These are phyloP conservation scores for Holcopasites calliopsidis DNA, from an alignment of 1,140 invertebrate species.

Conservation along the genomic window DNA sequence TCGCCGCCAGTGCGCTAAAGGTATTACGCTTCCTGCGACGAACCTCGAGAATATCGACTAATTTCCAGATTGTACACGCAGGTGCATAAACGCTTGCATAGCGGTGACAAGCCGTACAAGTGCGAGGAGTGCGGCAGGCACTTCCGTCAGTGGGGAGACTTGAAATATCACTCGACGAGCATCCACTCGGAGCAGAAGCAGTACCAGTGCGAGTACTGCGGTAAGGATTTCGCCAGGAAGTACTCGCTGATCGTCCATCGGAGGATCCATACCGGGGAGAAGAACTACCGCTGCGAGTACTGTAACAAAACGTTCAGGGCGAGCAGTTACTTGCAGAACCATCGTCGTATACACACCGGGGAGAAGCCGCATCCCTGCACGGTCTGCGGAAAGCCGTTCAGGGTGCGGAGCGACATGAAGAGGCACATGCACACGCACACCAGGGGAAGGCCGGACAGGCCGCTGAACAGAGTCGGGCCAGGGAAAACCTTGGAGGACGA, in stretches of 20 bases:
- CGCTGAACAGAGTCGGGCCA: conserved; percentile 51
- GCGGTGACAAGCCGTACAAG: conserved; percentile 89
- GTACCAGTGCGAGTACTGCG: conserved; percentile 95
- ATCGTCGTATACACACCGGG: conserved; percentile 95
- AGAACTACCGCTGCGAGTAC: conserved; percentile 93
- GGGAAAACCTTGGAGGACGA: conserved; percentile 50
- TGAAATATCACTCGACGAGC: conserved; percentile 93
- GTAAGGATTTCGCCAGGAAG: conserved; percentile 94
- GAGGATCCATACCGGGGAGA: conserved; percentile 93
- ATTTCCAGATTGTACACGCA: conserved; percentile 59
- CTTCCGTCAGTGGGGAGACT: conserved; percentile 93
- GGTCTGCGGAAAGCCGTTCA: conserved; percentile 90
- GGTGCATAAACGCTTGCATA: conserved; percentile 87
- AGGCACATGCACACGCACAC: conserved; percentile 91
- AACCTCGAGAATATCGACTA: neutral
- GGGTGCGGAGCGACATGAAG: conserved; percentile 92
- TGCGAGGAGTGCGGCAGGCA: conserved; percentile 88
- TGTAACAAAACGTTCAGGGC: conserved; percentile 92
- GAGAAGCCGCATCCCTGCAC: conserved; percentile 90
- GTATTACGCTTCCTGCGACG: conserved; percentile 68
- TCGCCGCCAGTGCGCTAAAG: conserved; percentile 88
- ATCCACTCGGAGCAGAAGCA: conserved; percentile 90
- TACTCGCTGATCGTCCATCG: conserved; percentile 96
- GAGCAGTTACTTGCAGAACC: conserved; percentile 91
- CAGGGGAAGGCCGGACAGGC: conserved; percentile 72